Evolutionary conservation across 2,797 vertebrate species (phyloP).

Genomic region (Danio kyathit): DNA sequence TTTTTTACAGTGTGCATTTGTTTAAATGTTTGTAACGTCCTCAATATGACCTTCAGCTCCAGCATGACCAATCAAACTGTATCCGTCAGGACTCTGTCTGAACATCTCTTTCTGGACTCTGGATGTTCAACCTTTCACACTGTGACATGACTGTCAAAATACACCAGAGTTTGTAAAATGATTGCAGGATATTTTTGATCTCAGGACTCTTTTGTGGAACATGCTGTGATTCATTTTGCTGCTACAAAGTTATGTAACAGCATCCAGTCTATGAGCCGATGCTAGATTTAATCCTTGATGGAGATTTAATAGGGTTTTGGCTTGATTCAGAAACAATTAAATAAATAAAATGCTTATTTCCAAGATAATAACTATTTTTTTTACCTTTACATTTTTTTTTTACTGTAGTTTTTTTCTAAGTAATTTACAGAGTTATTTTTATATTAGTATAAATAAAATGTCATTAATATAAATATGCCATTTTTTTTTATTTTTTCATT

Average conservation of each 20-base stretch:
- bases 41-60: neutral
- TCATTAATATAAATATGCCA: no score
- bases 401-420: no score
- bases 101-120: slow-evolving; percentile 6
- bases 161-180: neutral
- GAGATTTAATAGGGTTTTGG: neutral
- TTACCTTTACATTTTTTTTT: no score
- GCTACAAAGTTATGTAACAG: neutral
- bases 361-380: no score
- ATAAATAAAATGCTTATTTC: neutral
- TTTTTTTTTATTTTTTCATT: no score
- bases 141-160: neutral
- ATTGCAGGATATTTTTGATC: neutral
- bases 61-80: neutral
- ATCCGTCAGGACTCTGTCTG: neutral
- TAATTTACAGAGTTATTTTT: no score
- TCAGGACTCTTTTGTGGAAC: neutral
- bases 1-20: no score
- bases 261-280: neutral
- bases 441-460: no score
- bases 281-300: neutral
- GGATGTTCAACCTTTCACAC: neutral
- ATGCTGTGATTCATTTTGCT: neutral
- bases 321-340: neutral
- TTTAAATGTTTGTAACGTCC: neutral